phyloP scores from a whole-genome alignment of 2,113 vertebrate species.

The Pelecanoides urinatrix region DNA sequence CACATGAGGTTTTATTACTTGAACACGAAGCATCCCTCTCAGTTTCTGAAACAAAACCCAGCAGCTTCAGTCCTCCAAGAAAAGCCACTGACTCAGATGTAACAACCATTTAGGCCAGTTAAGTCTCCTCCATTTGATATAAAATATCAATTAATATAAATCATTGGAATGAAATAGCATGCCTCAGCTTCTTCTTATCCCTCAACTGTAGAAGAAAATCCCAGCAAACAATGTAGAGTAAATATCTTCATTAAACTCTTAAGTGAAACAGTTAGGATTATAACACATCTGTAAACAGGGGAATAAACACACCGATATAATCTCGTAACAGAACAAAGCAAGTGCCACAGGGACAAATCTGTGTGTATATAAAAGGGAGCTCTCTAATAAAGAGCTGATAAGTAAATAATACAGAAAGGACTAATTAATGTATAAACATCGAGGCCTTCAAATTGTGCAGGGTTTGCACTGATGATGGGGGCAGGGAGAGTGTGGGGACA shows the following conservation, averaged over 20 bases:
- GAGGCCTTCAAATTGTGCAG: not conserved
- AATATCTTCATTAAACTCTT: constrained; percentile 49
- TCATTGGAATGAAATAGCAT: not conserved
- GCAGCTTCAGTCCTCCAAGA: not conserved
- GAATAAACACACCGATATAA: not conserved
- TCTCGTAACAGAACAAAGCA: not conserved
- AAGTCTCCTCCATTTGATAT: not conserved
- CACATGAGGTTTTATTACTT: not conserved
- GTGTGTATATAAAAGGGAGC: not conserved
- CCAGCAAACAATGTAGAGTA: constrained; percentile 21
- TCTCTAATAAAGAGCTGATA: not conserved
- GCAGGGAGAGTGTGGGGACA: not conserved
- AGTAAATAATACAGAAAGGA: not conserved
- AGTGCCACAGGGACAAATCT: not conserved
- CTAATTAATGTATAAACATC: not conserved
- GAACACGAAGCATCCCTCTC: not conserved
- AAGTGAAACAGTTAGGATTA: constrained; percentile 28
- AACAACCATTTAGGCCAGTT: not conserved
- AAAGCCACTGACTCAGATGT: not conserved
- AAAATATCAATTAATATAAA: not conserved
- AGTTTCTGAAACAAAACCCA: not conserved
- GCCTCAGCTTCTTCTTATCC: not conserved
- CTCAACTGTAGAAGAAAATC: constrained; percentile 17
- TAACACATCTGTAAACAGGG: not conserved
- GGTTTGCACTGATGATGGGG: not conserved